Percentiles rank a stretch among this genome's conserved stretches.
These are phyloP conservation scores for Eospalax fontanierii DNA, from an alignment of 2,797 vertebrate genomes.

Conservation along the genomic window DNA sequence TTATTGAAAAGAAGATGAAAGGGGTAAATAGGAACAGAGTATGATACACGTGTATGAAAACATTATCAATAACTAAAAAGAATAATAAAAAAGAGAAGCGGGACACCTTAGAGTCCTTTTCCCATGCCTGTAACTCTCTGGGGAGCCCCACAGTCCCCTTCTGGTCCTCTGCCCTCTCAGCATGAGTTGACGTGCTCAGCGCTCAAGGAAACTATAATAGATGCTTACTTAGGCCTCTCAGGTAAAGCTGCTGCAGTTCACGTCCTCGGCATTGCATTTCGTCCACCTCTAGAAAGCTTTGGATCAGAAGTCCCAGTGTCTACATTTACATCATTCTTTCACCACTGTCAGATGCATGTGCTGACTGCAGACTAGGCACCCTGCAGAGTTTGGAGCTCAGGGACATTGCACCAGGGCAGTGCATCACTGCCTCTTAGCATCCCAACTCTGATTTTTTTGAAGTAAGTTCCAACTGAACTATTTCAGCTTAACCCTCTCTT, in stretches of 20 bases:
- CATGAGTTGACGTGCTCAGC: background rate
- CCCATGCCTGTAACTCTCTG: background rate
- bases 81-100: background rate
- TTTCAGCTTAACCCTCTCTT: background rate
- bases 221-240: no score
- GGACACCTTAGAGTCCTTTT: no score
- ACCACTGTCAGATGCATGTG: background rate
- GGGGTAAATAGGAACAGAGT: background rate
- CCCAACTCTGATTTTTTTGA: background rate
- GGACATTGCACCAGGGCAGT: background rate
- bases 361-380: background rate
- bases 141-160: background rate
- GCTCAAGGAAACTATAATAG: background rate
- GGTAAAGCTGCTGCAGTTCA: no score
- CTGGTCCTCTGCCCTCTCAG: background rate
- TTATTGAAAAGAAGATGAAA: background rate
- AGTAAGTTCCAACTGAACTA: background rate
- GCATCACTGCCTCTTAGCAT: background rate
- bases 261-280: background rate
- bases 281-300: background rate
- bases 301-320: background rate
- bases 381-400: background rate
- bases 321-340: background rate
- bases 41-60: background rate
- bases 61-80: background rate